Conservation (phyloP, 2,113 vertebrate genomes). For the Leptobrachium leishanense region DNA sequence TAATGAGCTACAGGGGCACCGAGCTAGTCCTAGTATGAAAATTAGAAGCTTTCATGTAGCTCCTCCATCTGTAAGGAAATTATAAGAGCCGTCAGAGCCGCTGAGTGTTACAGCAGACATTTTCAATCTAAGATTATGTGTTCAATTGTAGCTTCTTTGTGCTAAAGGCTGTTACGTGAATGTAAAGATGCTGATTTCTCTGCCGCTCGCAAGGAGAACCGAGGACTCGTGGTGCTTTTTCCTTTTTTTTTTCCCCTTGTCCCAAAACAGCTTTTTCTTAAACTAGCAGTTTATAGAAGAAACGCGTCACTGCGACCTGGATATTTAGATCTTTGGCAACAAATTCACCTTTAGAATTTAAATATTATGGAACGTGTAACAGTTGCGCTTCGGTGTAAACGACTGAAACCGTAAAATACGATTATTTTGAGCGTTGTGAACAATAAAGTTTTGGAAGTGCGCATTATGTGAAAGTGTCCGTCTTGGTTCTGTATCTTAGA, state of each 20-base stretch:
- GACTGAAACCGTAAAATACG: too few species aligned
- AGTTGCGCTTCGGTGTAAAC: too few species aligned
- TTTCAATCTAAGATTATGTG: slow-evolving; percentile 36
- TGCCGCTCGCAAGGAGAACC: slow-evolving; percentile 20
- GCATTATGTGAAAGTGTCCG: too few species aligned
- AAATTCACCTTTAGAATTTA: background rate
- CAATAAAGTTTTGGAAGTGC: too few species aligned
- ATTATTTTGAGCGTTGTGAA: too few species aligned
- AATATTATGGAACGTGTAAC: too few species aligned
- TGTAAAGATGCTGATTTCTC: slow-evolving; percentile 42
- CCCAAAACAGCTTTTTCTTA: slow-evolving; percentile 2
- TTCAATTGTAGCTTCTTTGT: slow-evolving; percentile 48
- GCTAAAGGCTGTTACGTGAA: slow-evolving; percentile 43
- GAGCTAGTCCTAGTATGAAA: slow-evolving; percentile 54
- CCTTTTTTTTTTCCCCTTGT: too few species aligned
- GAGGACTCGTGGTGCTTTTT: slow-evolving; percentile 13
- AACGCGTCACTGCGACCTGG: background rate
- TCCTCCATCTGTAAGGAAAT: slow-evolving; percentile 48
- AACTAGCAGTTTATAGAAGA: background rate
- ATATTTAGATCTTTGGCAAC: background rate
- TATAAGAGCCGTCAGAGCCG: slow-evolving; percentile 38
- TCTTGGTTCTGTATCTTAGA: too few species aligned
- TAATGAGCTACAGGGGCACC: slow-evolving; percentile 62
- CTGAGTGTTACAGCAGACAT: slow-evolving; percentile 40
- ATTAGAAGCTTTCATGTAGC: slow-evolving; percentile 55